Percentiles rank a stretch among this genome's conserved stretches.
Conservation (phyloP, 2,888 invertebrate genomes). For the Nephrotoma flavescens region DNA sequence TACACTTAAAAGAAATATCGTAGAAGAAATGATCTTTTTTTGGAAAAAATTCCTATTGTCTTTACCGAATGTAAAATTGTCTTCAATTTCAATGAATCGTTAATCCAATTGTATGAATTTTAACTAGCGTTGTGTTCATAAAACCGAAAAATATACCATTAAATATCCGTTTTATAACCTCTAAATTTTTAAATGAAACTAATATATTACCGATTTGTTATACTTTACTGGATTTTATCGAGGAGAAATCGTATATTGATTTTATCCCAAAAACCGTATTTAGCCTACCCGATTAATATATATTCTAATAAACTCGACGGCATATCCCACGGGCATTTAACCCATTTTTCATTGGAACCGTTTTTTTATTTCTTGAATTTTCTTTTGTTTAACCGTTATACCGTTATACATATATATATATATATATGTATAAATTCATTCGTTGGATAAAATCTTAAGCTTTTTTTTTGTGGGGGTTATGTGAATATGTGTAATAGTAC, state of each 20-base stretch:
- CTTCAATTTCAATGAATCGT: not conserved
- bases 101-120: not conserved
- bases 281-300: not conserved
- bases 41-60: not conserved
- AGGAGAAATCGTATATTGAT: not conserved
- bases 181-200: not conserved
- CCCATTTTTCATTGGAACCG: not conserved
- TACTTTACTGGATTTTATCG: not conserved
- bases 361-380: not conserved
- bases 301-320: not conserved
- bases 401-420: too few species aligned
- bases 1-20: not conserved
- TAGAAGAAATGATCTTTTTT: not conserved
- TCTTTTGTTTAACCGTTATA: not conserved
- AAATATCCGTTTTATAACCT: not conserved
- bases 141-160: not conserved
- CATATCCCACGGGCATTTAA: not conserved
- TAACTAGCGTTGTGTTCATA: not conserved
- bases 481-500: not conserved
- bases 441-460: not conserved
- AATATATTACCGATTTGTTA: not conserved
- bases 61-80: not conserved
- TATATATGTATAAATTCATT: not conserved
- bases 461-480: not conserved
- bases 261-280: not conserved